These are phyloP conservation scores for Nycticebus coucang DNA, from an alignment of 2,113 vertebrate species.

Conservation along the genomic window DNA sequence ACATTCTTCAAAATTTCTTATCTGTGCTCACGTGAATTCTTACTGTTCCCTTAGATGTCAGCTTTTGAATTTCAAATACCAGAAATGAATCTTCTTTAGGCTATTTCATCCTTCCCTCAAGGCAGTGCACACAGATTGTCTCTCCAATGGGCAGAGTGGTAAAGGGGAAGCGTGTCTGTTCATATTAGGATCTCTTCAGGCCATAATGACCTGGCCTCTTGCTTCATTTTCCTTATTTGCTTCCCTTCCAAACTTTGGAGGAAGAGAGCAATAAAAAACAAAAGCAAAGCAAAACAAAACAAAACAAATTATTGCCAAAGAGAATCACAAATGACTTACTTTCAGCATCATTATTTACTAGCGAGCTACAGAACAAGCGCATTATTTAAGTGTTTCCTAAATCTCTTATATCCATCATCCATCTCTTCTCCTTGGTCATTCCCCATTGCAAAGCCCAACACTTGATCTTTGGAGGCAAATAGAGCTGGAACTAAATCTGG, in stretches of 20 bases:
- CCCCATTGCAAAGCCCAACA: background rate
- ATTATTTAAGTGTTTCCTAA: background rate
- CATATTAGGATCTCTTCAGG: background rate
- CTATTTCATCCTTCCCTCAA: background rate
- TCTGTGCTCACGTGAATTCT: background rate
- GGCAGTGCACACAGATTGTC: background rate
- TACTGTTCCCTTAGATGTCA: background rate
- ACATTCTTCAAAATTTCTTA: background rate
- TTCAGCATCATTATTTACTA: slow-evolving; percentile 4
- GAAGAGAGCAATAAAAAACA: background rate
- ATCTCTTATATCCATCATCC: background rate
- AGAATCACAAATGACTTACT: background rate
- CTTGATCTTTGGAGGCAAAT: slow-evolving; percentile 20
- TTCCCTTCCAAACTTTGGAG: background rate
- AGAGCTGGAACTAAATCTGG: background rate
- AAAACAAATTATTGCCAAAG: background rate
- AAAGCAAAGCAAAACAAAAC: background rate
- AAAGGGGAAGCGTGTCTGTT: background rate
- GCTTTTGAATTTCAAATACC: background rate
- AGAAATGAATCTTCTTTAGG: background rate
- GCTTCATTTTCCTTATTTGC: background rate
- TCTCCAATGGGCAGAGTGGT: background rate
- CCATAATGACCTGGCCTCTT: background rate
- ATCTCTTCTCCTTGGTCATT: background rate
- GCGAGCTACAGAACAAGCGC: background rate